Evolutionary conservation across 37 sponge, comb jelly and placozoan species (phyloP), one percentile per base, ranked within the genome.

Genomic region (Diacarnus erythraeanus): DNA sequence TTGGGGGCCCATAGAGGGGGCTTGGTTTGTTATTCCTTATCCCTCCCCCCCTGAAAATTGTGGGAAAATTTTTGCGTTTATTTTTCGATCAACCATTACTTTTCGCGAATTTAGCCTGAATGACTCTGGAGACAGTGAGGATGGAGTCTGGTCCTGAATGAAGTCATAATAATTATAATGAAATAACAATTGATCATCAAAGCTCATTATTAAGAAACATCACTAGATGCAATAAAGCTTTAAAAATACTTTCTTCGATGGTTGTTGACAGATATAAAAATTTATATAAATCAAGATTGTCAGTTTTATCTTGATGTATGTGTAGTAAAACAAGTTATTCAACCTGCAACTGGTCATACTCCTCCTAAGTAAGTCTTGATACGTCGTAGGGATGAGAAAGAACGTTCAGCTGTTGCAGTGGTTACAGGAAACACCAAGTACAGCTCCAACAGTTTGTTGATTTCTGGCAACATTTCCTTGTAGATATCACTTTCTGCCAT

Each of bases 391-490:
- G 61, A 20, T 26, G 61, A 60, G 61, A 60, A 60, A 25, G 26
- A 26, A 60, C 61, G 61, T 26, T 60, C 61, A 60, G 61, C 27
- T 60, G 27, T 60, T 26, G 61, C 61, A 60, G 61, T 60, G 6
- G 61, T 60, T 20, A 60, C 23, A 25, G 61, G 61, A 26, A 60
- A 26, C 4, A 25, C 27, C 61, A 60, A 60, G 22, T 60, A 60
- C 9, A 60, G 23, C 27, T 60, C 27, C 61, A 60, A 60, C 23
- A 60, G 70, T 33, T 39, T 38, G 27, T 69, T 69, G 75, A 78
- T 43, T 66, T 78, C 79, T 9, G 42, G 67, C 54, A 78, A 43
- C 79, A 78, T 78, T 42, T 69, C 79, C 31, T 67, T 66, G 79
- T 78, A 78, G 40, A 78, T 78, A 27, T 15, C 34, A 66, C 69